These are phyloP conservation scores for Sebastes iracundus DNA, from an alignment of 2,797 vertebrate species.

Conservation along the genomic window DNA sequence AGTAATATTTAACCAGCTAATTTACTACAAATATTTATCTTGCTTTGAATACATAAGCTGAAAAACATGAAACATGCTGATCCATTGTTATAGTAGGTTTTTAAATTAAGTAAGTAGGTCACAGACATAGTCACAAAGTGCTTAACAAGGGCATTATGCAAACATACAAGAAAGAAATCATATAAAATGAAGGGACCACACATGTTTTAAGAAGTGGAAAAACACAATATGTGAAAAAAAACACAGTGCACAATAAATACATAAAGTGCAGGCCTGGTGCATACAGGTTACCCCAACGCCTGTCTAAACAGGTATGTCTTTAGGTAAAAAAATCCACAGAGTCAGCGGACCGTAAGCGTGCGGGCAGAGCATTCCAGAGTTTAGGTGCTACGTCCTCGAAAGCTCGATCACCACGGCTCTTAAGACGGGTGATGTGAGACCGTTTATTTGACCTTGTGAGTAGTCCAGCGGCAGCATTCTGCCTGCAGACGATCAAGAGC, in stretches of 20 bases:
- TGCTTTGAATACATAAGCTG: not conserved
- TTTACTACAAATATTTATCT: not conserved
- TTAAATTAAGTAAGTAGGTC: not conserved
- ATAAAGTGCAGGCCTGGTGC: not conserved
- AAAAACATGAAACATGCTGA: not conserved
- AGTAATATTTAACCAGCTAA: not conserved
- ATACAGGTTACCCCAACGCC: not conserved
- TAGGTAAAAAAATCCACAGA: not conserved
- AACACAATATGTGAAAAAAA: not conserved
- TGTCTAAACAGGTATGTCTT: not conserved
- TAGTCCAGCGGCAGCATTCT: too few species aligned
- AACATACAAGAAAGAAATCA: not conserved
- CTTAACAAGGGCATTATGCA: not conserved
- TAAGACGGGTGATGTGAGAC: too few species aligned
- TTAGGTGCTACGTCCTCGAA: too few species aligned
- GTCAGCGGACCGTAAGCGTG: not conserved
- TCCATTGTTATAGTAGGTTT: not conserved
- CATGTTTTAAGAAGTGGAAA: not conserved
- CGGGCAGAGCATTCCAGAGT: not conserved
- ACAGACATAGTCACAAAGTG: not conserved
- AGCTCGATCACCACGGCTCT: too few species aligned
- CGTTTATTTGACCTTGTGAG: too few species aligned
- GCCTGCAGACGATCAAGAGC: too few species aligned
- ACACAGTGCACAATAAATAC: not conserved
- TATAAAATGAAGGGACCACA: not conserved